Percentiles rank a stretch among this genome's conserved stretches.
Conservation (phyloP, 1,140 invertebrate genomes). For the Neotoxoptera formosana region DNA sequence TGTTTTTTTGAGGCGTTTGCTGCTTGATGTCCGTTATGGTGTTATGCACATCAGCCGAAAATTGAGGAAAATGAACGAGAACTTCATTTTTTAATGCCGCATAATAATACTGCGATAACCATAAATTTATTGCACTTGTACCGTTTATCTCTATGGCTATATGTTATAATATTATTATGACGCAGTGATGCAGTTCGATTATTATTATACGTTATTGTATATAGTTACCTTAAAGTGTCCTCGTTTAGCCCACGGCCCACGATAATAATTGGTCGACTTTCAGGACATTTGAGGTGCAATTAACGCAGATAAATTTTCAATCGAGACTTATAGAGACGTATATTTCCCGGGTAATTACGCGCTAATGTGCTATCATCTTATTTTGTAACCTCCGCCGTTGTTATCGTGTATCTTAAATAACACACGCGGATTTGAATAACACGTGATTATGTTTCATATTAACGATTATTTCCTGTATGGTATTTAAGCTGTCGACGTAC, state of each 20-base stretch:
- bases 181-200: background rate
- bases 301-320: background rate
- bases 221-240: background rate
- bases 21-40: background rate
- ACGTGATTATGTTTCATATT: conserved; percentile 12
- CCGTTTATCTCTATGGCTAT: background rate
- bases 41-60: background rate
- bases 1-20: background rate
- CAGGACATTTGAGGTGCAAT: background rate
- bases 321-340: background rate
- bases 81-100: background rate
- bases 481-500: background rate
- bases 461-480: background rate
- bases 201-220: background rate
- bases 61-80: background rate
- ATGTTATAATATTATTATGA: background rate
- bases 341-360: background rate
- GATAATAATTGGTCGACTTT: background rate
- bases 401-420: background rate
- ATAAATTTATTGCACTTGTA: background rate
- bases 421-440: background rate
- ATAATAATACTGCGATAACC: background rate
- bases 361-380: background rate
- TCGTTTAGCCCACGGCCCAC: background rate
- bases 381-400: background rate